Percentiles rank a stretch among this genome's conserved stretches.
Evolutionary conservation across 2,888 invertebrate genomes (phyloP).

Genomic region (Apamea anceps): DNA sequence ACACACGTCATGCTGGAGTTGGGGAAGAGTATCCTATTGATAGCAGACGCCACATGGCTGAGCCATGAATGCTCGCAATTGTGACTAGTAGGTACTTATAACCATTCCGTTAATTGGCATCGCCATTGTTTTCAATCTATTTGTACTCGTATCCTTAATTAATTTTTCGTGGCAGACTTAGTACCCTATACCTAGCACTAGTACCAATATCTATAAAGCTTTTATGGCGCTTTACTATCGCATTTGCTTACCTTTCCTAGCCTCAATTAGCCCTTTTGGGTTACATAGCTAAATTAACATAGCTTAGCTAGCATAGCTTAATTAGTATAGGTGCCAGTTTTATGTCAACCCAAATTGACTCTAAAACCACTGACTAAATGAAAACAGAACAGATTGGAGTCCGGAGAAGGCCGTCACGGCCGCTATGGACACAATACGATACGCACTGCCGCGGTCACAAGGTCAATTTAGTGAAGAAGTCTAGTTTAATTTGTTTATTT

Average conservation of each 20-base stretch:
- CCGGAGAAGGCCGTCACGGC: constrained; percentile 28
- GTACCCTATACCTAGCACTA: not conserved
- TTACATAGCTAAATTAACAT: not conserved
- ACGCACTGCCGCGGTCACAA: constrained; percentile 10
- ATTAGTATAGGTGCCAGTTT: not conserved
- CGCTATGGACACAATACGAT: constrained; percentile 22
- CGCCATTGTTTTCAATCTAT: constrained; percentile 15
- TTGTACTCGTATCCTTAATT: not conserved
- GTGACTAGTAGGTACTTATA: not conserved
- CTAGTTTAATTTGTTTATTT: constrained; percentile 14
- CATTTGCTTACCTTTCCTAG: constrained; percentile 6
- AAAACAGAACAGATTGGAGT: constrained; percentile 27
- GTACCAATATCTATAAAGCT: not conserved
- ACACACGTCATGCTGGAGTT: not conserved
- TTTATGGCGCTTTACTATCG: not conserved
- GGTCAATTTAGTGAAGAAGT: constrained; percentile 11
- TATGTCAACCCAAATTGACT: constrained; percentile 16
- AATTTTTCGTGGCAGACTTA: not conserved
- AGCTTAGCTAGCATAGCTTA: not conserved
- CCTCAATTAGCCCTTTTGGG: not conserved
- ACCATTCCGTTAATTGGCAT: constrained; percentile 18
- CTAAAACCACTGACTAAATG: constrained; percentile 20
- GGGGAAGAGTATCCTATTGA: not conserved
- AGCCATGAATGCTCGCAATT: not conserved
- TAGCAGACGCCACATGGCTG: constrained; percentile 19